phyloP scores from a whole-genome alignment of 2,797 vertebrate species.

The Lepilemur ruficaudatus region DNA sequence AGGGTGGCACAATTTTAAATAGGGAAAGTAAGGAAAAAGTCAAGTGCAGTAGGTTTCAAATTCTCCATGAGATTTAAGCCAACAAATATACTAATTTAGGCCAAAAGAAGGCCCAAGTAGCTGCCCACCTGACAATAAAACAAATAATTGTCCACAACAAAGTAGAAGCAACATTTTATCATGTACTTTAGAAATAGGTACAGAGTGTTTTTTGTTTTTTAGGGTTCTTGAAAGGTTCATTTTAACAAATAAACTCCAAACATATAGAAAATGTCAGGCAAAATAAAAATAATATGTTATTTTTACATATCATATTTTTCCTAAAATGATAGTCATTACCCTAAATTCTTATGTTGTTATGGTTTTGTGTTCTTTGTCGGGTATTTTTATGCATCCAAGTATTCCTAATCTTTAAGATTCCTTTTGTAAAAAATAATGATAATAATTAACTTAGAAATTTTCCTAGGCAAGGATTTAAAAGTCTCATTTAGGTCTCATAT shows the following conservation, averaged over 20 bases:
- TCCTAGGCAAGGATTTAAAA: not conserved
- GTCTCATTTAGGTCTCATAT: not conserved
- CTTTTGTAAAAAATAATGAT: not conserved
- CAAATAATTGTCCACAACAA: not conserved
- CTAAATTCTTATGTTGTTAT: not conserved
- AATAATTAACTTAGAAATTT: not conserved
- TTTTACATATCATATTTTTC: not conserved
- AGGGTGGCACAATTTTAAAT: not conserved
- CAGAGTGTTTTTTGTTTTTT: not conserved
- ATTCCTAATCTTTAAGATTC: not conserved
- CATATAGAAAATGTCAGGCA: not conserved
- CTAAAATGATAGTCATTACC: not conserved
- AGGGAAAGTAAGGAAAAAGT: not conserved
- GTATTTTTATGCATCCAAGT: not conserved
- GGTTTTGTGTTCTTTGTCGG: not conserved
- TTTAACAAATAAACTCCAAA: slow-evolving; percentile 8
- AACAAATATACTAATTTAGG: not conserved
- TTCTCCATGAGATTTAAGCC: not conserved
- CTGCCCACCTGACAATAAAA: not conserved
- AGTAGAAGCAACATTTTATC: not conserved
- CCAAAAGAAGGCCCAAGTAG: not conserved
- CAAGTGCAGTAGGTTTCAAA: not conserved
- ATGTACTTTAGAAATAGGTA: not conserved
- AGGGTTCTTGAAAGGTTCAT: not conserved
- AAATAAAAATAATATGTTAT: slow-evolving; percentile 9